These are phyloP conservation scores for Upupa epops DNA, from an alignment of 2,113 vertebrate species.

Conservation along the genomic window DNA sequence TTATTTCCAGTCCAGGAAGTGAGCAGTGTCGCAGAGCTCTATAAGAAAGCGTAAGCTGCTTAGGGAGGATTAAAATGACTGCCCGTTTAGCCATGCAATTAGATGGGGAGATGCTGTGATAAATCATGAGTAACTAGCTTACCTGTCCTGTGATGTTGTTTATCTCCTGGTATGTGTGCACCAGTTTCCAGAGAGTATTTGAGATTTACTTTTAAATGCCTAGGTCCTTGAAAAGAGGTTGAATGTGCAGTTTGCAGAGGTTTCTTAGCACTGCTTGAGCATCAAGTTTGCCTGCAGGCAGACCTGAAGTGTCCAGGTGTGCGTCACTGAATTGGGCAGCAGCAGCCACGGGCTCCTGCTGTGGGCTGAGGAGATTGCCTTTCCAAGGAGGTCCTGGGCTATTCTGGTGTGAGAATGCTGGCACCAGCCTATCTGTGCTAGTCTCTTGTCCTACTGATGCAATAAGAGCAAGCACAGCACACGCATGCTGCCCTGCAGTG, in stretches of 20 bases:
- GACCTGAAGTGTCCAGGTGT: not conserved
- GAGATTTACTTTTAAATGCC: not conserved
- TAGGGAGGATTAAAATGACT: slow-evolving; percentile 25
- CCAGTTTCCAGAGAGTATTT: not conserved
- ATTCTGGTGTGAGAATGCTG: not conserved
- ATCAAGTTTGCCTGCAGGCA: not conserved
- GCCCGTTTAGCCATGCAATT: slow-evolving; percentile 44
- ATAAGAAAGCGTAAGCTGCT: slow-evolving; percentile 13
- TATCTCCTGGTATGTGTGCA: not conserved
- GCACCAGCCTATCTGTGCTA: not conserved
- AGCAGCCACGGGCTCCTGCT: not conserved
- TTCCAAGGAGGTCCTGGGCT: not conserved
- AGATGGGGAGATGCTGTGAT: slow-evolving; percentile 36
- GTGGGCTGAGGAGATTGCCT: rapidly evolving
- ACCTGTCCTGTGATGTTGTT: slow-evolving; percentile 45
- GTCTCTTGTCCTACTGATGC: not conserved
- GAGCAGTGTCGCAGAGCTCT: not conserved
- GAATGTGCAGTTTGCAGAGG: not conserved
- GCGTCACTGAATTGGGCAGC: not conserved
- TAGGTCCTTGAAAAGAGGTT: not conserved
- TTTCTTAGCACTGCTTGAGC: not conserved
- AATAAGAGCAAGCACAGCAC: rapidly evolving
- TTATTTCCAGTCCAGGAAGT: slow-evolving; percentile 14
- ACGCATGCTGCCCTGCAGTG: not conserved
- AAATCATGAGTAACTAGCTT: slow-evolving; percentile 36